Evolutionary conservation across 2,113 vertebrate genomes (phyloP).

Genomic region (Rostratula benghalensis): DNA sequence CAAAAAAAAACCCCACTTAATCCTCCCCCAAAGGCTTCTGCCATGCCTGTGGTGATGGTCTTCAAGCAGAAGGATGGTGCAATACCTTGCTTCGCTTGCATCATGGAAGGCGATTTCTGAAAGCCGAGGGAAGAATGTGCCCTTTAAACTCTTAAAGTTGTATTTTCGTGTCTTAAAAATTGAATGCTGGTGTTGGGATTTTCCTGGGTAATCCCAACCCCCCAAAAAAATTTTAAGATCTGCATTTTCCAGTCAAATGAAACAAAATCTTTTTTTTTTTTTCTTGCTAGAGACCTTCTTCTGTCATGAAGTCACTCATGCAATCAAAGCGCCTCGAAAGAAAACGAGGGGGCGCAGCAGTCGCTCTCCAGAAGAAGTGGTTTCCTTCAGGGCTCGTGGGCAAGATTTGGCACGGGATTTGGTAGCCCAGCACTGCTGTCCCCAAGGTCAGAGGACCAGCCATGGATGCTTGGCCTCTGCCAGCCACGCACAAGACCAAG

Average conservation of each 20-base stretch:
- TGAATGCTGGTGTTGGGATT: neutral
- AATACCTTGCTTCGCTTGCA: neutral
- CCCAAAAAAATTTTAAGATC: neutral
- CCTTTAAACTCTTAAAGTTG: neutral
- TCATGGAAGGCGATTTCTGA: neutral
- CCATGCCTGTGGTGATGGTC: neutral
- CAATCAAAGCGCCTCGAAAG: neutral
- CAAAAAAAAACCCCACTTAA: neutral
- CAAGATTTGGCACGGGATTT: neutral
- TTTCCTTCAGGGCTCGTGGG: neutral
- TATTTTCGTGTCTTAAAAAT: neutral
- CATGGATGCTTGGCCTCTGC: neutral
- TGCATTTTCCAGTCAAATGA: neutral
- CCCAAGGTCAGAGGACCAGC: neutral
- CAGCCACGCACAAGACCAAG: neutral
- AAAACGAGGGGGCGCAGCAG: neutral
- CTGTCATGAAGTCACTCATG: neutral
- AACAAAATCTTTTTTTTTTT: neutral
- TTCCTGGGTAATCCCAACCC: neutral
- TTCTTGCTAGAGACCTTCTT: neutral
- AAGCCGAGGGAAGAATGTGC: neutral
- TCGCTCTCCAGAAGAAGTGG: neutral
- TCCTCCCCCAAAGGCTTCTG: neutral
- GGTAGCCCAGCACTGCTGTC: neutral
- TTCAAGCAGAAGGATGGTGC: neutral